These are phyloP conservation scores for Parelbella ahira DNA, from an alignment of 2,888 invertebrate genomes.

Conservation along the genomic window DNA sequence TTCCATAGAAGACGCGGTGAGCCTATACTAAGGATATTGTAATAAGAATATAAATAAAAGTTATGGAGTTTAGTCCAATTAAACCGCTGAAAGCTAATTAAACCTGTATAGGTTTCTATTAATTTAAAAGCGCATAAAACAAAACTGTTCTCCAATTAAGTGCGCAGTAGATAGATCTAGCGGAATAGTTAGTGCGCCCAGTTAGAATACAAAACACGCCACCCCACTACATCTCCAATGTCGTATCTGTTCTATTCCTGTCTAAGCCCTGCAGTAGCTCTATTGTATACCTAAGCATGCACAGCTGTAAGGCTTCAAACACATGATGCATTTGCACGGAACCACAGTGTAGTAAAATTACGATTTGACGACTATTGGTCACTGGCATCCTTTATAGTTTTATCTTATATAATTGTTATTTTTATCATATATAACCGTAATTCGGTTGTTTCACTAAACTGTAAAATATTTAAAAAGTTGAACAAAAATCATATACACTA, in stretches of 20 bases:
- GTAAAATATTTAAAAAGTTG: too few species aligned
- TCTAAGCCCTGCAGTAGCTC: slow-evolving; percentile 37
- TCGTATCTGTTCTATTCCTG: slow-evolving; percentile 44
- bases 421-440: too few species aligned
- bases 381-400: too few species aligned
- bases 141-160: slow-evolving; percentile 26
- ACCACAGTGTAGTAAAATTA: too few species aligned
- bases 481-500: too few species aligned
- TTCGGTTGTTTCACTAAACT: too few species aligned
- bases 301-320: slow-evolving; percentile 28
- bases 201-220: slow-evolving; percentile 46
- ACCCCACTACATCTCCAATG: slow-evolving; percentile 39
- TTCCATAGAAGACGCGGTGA: too few species aligned
- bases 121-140: slow-evolving; percentile 25
- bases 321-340: too few species aligned
- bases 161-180: slow-evolving; percentile 30
- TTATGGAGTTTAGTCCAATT: slow-evolving; percentile 17
- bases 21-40: too few species aligned
- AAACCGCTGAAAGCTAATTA: slow-evolving; percentile 18
- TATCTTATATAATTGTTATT: too few species aligned
- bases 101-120: slow-evolving; percentile 16
- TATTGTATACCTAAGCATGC: slow-evolving; percentile 29
- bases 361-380: too few species aligned
- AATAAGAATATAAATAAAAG: too few species aligned
- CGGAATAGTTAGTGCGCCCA: slow-evolving; percentile 33